Base-by-base conservation (phyloP, 2,113 vertebrate genomes). In the Aegithalos caudatus region DNA sequence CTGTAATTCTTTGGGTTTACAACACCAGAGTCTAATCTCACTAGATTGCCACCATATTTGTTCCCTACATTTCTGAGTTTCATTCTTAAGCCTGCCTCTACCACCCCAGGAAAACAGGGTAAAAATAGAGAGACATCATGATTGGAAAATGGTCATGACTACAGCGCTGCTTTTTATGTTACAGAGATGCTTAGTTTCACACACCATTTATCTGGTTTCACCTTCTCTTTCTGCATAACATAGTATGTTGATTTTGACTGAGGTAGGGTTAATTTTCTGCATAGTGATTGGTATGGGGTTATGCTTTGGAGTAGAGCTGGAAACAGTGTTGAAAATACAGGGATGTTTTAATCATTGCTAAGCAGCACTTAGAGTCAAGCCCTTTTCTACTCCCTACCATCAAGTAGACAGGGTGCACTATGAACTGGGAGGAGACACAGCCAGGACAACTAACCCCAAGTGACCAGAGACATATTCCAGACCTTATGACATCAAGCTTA, bases 381-480 rank as follows among this genome's bases (percentile, higher is more conserved):
- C 9, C 3, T 74, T 66, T 66, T 58, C 51, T 45, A 7, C 37
- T 24, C 10, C 33, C 28, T 50, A 28, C 28, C 12, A 65, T 4
- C 0, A 0, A 38, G 33, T 14, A 66, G 37, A 4, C 5, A 38
- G 15, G 15, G 5, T 23, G 19, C 22, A 58, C 27, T 58, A 50
- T 37, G 31, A 76, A 31, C 0, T 58, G 44, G 51, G 38, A 53
- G 28, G 33, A 37, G 27, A n/a, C 16, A 17, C 15, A 81, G 20
- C 33, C 38, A 35, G 24, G 53, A n/a, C 23, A 81, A 24, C 11
- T 45, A 33, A 38, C 3, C 16, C 28, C 38, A 66, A 4, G 4
- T 29, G 38, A n/a, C 9, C 61, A 60, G 51, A 45, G 16, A 29
- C 33, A n/a, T n/a, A 53, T 17, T 58, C 37, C 51, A 74, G 23